Percentiles rank a stretch among this genome's conserved stretches.
Conservation (phyloP, 1,140 invertebrate species). For the Lepidotrigona ventralis region DNA sequence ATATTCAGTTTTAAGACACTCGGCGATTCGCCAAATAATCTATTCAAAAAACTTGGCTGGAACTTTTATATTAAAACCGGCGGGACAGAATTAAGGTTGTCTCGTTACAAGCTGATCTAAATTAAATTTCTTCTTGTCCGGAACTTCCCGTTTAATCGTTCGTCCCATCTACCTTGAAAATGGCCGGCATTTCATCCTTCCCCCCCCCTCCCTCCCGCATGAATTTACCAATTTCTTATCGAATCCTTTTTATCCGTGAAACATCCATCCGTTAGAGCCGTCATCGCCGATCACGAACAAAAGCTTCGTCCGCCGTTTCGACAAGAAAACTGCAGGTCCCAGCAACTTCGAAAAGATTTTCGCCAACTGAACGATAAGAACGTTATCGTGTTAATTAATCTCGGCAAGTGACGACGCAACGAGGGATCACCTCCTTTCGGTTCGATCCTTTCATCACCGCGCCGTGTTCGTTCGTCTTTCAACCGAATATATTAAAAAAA, state of each 20-base stretch:
- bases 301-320: constrained; percentile 23
- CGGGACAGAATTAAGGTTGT: constrained; percentile 16
- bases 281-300: constrained; percentile 42
- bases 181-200: neutral
- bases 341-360: constrained; percentile 47
- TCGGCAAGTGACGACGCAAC: constrained; percentile 42
- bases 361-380: constrained; percentile 55
- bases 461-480: neutral
- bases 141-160: constrained; percentile 27
- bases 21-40: constrained; percentile 11
- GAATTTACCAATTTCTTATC: constrained; percentile 41
- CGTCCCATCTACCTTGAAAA: neutral
- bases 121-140: constrained; percentile 20
- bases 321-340: constrained; percentile 28
- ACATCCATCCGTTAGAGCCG: constrained; percentile 32
- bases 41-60: neutral
- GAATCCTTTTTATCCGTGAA: constrained; percentile 5
- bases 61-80: constrained; percentile 7
- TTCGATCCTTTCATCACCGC: constrained; percentile 54
- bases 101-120: constrained; percentile 24
- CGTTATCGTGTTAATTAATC: constrained; percentile 73
- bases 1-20: neutral
- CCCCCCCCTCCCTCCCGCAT: too few species aligned
- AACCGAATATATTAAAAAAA: constrained; percentile 31
- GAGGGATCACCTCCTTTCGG: constrained; percentile 58